A percentile compares a stretch with the other conserved stretches of the same genome.
These are phyloP conservation scores for Hydriomena furcata DNA, from an alignment of 2,888 invertebrate genomes.

Conservation along the genomic window DNA sequence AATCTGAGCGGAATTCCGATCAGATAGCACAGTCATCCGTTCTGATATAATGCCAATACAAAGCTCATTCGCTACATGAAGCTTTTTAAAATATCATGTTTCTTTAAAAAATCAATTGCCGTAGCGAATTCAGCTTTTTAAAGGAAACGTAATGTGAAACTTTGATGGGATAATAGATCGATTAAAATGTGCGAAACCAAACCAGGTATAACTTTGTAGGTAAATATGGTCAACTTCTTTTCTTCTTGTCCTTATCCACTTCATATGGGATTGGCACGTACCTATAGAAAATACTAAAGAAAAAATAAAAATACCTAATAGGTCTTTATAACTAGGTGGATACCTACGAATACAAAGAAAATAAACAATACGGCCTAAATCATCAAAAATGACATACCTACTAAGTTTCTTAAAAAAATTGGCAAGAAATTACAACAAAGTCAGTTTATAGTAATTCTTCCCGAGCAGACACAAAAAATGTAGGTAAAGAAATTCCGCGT, in stretches of 20 bases:
- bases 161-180: slow-evolving; percentile 12
- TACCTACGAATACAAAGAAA: no score
- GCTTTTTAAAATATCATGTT: slow-evolving; percentile 60
- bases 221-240: no score
- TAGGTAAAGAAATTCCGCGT: slow-evolving; percentile 72
- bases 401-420: slow-evolving; percentile 27
- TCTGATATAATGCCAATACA: slow-evolving; percentile 59
- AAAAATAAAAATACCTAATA: no score
- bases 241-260: no score
- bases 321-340: no score
- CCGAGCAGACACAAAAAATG: slow-evolving; percentile 50
- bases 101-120: slow-evolving; percentile 46
- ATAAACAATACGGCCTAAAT: no score
- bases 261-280: no score
- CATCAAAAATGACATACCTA: no score
- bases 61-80: slow-evolving; percentile 55
- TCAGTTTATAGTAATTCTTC: slow-evolving; percentile 37
- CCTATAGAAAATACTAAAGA: no score
- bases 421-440: slow-evolving; percentile 36
- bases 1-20: slow-evolving; percentile 80
- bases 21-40: slow-evolving; percentile 61
- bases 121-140: slow-evolving; percentile 31
- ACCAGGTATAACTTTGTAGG: no score
- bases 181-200: not conserved
- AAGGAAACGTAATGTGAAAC: slow-evolving; percentile 29